Base-by-base conservation (phyloP, 2,888 invertebrate genomes). In the Melanargia galathea region DNA sequence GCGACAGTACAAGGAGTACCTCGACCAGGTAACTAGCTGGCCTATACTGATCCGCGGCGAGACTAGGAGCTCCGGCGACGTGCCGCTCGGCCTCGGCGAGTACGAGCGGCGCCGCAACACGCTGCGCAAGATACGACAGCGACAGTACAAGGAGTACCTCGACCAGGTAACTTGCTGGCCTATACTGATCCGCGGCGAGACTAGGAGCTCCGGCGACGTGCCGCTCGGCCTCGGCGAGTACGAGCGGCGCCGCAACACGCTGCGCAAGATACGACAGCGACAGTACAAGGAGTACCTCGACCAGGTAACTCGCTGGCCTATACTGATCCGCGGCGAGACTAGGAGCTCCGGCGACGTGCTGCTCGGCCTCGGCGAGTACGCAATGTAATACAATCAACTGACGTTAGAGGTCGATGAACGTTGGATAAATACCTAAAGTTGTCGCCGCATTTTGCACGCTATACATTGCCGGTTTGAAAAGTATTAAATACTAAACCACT, bases 181-280 rank as follows among this genome's bases (percentile, higher is more conserved):
- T 43, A 35, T 35, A 35, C 82, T 92, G 65, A 74, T 92, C 24
- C 86, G 92, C 60, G 86, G 75, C 16, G 87, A 85, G 68, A 2
- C 40, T 0, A 70, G 83, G 20, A 62, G 70, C 11, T 65, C 77
- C 0, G 84, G 88, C 7, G 93, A 93, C 72, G 93, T 90, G 0
- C 84, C 93, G 66, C 80, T 92, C 48, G 93, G 93, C 0, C 83
- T 93, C 22, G 93, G 93, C 10, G 93, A 93, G 76, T 93, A 93
- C 77, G 93, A 93, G 71, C 85, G 93, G 2, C 73, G 92, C 2
- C 73, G 91, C 54, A 89, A 92, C 73, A 86, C 93, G 30, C 81
- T 93, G 59, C 76, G 91, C 58, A 87, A 90, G 75, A 82, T 92
- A 64, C n/a, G n/a, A n/a, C n/a, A n/a, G n/a, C n/a, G n/a, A n/a